A percentile compares a stretch with the other conserved stretches of the same genome.
Evolutionary conservation across 1,140 invertebrate genomes (phyloP).

Genomic region (Drosophila funebris): DNA sequence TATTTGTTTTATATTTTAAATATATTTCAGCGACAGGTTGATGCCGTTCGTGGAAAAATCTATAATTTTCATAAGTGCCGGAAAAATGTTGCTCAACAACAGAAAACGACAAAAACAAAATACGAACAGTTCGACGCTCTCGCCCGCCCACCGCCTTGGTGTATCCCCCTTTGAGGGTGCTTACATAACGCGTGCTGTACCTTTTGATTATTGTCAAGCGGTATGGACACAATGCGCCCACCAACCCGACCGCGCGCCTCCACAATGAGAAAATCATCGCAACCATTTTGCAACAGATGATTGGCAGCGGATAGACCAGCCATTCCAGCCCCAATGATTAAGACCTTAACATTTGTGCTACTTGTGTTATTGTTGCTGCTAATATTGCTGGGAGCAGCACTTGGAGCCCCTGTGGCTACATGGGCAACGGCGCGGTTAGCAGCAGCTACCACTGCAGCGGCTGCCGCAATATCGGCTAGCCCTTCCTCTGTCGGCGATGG

Average conservation of each 20-base stretch:
- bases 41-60: constrained; percentile 63
- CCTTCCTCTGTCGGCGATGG: constrained; percentile 75
- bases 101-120: constrained; percentile 25
- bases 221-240: constrained; percentile 91
- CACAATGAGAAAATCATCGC: constrained; percentile 91
- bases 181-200: constrained; percentile 77
- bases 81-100: constrained; percentile 15
- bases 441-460: constrained; percentile 20
- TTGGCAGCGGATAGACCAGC: constrained; percentile 93
- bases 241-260: constrained; percentile 92
- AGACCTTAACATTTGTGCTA: constrained; percentile 85
- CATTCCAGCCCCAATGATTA: constrained; percentile 94
- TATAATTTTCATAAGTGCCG: constrained; percentile 53
- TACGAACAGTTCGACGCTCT: constrained; percentile 14
- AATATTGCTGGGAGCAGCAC: constrained; percentile 1
- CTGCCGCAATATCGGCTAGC: constrained; percentile 36
- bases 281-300: constrained; percentile 91
- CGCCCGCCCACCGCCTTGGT: neutral
- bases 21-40: neutral
- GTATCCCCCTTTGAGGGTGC: neutral
- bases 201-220: constrained; percentile 87
- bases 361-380: constrained; percentile 10
- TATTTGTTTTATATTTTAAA: neutral
- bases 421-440: constrained; percentile 1
- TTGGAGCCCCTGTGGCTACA: constrained; percentile 12